Conservation (phyloP, 1,140 invertebrate genomes). For the Aphaenogaster ashmeadi region DNA sequence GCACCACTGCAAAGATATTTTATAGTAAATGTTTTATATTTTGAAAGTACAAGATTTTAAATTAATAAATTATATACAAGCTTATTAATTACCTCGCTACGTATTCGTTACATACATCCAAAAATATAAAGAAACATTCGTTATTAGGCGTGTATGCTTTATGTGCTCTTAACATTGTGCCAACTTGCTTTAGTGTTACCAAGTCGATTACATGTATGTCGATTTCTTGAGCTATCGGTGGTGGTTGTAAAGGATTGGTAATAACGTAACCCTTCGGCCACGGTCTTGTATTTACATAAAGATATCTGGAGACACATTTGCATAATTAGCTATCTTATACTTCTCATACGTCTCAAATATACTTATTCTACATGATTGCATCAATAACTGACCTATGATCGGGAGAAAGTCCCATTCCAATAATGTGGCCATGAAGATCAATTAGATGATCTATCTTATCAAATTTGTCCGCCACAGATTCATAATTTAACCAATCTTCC, state of each 20-base stretch:
- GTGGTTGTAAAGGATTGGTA: constrained; percentile 93
- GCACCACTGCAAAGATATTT: constrained; percentile 90
- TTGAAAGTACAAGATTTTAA: not conserved
- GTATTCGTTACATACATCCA: constrained; percentile 95
- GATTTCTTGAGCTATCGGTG: constrained; percentile 96
- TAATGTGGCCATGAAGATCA: constrained; percentile 96
- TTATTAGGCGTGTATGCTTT: constrained; percentile 95
- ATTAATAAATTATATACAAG: constrained; percentile 38
- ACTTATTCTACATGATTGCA: not conserved
- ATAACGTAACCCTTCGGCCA: constrained; percentile 95
- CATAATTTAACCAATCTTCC: constrained; percentile 91
- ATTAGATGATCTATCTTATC: constrained; percentile 94
- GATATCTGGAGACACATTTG: constrained; percentile 88
- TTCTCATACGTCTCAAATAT: not conserved
- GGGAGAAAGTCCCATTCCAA: constrained; percentile 95
- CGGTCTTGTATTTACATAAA: constrained; percentile 95
- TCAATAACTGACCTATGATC: constrained; percentile 91
- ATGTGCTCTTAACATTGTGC: constrained; percentile 94
- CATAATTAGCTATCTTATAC: not conserved
- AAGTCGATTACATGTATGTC: constrained; percentile 97
- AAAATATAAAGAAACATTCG: constrained; percentile 96
- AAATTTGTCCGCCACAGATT: constrained; percentile 91
- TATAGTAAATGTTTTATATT: constrained; percentile 18
- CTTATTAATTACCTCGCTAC: constrained; percentile 91
- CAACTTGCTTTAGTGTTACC: constrained; percentile 92